These are phyloP conservation scores for Tinea trinotella DNA, from an alignment of 2,888 invertebrate genomes.

Conservation along the genomic window DNA sequence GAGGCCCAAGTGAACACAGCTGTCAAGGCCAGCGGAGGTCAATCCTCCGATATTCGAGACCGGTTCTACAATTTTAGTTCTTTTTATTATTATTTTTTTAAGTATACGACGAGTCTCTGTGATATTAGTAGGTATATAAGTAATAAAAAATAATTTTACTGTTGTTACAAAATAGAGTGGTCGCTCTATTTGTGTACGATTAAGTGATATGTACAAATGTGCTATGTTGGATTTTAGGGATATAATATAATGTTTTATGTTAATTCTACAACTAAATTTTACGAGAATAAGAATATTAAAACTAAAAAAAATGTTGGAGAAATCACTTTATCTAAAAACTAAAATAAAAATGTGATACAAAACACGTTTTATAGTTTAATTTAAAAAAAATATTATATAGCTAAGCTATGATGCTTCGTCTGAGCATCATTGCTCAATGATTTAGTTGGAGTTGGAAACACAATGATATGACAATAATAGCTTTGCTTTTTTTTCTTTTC, in stretches of 20 bases:
- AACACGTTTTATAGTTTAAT: neutral
- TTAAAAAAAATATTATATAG: too few species aligned
- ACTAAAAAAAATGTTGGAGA: neutral
- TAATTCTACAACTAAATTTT: neutral
- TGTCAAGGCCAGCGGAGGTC: constrained; percentile 72
- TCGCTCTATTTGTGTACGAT: neutral
- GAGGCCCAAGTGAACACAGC: constrained; percentile 56
- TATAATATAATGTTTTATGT: neutral
- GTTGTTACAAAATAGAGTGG: constrained; percentile 7
- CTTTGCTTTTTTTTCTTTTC: neutral
- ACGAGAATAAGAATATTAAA: neutral
- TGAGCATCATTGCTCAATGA: constrained; percentile 6
- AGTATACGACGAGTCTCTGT: constrained; percentile 14
- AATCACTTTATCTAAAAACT: neutral
- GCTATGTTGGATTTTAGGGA: too few species aligned
- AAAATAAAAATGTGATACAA: neutral
- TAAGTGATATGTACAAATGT: neutral
- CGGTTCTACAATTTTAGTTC: constrained; percentile 70
- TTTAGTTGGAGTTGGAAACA: constrained; percentile 9
- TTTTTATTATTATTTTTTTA: constrained; percentile 67
- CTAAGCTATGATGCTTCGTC: too few species aligned
- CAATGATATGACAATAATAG: constrained; percentile 6
- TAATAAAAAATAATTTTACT: constrained; percentile 16
- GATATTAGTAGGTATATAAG: constrained; percentile 14
- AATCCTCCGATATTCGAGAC: constrained; percentile 52